Evolutionary conservation across 2,797 vertebrate species (phyloP).

Genomic region (Hapalemur alaotrensis): DNA sequence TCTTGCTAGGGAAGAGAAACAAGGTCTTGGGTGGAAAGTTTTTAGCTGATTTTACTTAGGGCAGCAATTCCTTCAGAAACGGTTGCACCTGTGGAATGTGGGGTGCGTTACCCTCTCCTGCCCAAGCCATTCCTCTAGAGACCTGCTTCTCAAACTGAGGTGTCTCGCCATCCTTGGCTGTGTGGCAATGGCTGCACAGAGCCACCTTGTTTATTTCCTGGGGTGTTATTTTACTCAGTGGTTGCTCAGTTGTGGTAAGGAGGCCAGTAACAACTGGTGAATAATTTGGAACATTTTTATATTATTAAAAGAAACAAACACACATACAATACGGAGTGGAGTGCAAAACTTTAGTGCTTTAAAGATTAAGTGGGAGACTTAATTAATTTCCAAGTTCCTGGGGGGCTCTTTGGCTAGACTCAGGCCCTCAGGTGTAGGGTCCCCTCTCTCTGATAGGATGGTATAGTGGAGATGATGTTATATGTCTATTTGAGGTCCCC

Average conservation of each 20-base stretch:
- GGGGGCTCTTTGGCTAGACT: background rate
- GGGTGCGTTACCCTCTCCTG: accelerated
- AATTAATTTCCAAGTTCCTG: background rate
- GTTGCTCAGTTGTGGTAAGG: background rate
- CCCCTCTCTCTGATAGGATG: background rate
- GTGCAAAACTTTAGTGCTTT: background rate
- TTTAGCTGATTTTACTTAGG: background rate
- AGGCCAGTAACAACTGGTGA: background rate
- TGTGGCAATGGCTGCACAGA: background rate
- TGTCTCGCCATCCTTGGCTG: background rate
- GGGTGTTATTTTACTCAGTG: background rate
- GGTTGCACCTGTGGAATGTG: background rate
- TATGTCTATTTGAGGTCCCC: background rate
- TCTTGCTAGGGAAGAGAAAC: background rate
- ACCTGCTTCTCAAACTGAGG: background rate
- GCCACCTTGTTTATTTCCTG: slow-evolving; percentile 18
- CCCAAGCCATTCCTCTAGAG: background rate
- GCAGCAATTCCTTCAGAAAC: background rate
- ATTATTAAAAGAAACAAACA: slow-evolving; percentile 13
- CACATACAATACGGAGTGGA: background rate
- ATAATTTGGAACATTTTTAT: slow-evolving; percentile 40
- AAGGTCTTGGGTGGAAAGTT: background rate
- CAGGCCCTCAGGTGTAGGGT: background rate
- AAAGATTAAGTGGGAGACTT: background rate
- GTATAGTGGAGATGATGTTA: background rate